phyloP scores from a whole-genome alignment of 2,888 invertebrate genomes.

The Brenthis ino region DNA sequence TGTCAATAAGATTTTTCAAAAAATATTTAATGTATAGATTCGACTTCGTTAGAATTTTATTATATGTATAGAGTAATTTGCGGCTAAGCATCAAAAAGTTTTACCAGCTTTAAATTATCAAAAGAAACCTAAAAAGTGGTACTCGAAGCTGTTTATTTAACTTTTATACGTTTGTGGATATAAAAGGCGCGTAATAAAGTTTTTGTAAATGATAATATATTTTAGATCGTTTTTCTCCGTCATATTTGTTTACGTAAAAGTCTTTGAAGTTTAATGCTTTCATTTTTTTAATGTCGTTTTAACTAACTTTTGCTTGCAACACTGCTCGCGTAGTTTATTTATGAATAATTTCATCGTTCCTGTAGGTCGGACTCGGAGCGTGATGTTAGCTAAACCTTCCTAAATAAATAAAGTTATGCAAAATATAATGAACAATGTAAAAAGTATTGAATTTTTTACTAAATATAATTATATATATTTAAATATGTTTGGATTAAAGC shows the following conservation, averaged over 20 bases:
- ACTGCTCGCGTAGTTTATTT: too few species aligned
- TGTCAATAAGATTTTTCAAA: too few species aligned
- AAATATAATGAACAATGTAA: too few species aligned
- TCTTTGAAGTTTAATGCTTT: slow-evolving; percentile 5
- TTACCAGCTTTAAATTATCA: slow-evolving; percentile 15
- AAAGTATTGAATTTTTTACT: too few species aligned
- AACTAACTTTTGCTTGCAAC: neutral
- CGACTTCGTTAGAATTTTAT: too few species aligned
- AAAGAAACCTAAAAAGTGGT: slow-evolving; percentile 19
- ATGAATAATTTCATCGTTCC: too few species aligned
- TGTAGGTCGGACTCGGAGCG: too few species aligned
- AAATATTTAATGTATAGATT: too few species aligned
- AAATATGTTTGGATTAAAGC: too few species aligned
- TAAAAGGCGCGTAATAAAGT: slow-evolving; percentile 4
- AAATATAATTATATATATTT: too few species aligned
- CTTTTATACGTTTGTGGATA: slow-evolving; percentile 15
- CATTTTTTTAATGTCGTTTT: neutral
- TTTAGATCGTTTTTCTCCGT: slow-evolving; percentile 13
- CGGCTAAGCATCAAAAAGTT: slow-evolving; percentile 16
- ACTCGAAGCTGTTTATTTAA: slow-evolving; percentile 20
- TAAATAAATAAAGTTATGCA: too few species aligned
- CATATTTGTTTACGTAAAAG: slow-evolving; percentile 2
- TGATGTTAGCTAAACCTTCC: too few species aligned
- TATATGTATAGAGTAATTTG: neutral
- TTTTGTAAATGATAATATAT: slow-evolving; percentile 8